phyloP scores from a whole-genome alignment of 1,140 invertebrate genomes.

The Drosophila burlai region DNA sequence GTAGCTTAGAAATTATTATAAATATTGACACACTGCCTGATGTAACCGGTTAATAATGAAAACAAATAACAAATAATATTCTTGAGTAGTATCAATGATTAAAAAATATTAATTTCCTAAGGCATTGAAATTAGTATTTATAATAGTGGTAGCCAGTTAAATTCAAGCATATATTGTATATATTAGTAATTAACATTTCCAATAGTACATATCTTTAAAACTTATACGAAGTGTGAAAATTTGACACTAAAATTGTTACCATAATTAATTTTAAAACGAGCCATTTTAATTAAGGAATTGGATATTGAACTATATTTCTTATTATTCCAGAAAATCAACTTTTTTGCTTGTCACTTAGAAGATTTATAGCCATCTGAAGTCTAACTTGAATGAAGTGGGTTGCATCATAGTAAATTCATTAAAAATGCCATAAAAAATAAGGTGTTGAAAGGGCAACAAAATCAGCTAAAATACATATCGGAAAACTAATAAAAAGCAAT shows the following conservation, averaged over 20 bases:
- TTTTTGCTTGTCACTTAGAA: neutral
- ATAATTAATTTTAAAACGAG: neutral
- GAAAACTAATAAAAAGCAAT: neutral
- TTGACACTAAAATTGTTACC: neutral
- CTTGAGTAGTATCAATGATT: neutral
- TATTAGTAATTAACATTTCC: too few species aligned
- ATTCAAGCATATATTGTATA: neutral
- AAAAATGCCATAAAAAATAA: neutral
- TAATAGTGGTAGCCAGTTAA: too few species aligned
- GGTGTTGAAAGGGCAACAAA: neutral
- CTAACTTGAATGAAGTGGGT: neutral
- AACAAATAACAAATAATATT: neutral
- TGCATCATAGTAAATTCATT: neutral
- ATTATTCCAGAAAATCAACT: neutral
- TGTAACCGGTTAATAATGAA: neutral
- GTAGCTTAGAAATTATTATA: too few species aligned
- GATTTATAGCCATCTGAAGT: neutral
- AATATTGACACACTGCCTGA: neutral
- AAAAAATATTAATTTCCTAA: neutral
- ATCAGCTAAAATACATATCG: neutral
- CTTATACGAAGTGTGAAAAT: neutral
- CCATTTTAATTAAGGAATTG: neutral
- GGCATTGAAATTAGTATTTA: neutral
- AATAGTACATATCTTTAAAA: neutral
- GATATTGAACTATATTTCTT: neutral